These are phyloP conservation scores for Coranthus polyacanthus DNA, from an alignment of 2,797 vertebrate genomes.

Conservation along the genomic window DNA sequence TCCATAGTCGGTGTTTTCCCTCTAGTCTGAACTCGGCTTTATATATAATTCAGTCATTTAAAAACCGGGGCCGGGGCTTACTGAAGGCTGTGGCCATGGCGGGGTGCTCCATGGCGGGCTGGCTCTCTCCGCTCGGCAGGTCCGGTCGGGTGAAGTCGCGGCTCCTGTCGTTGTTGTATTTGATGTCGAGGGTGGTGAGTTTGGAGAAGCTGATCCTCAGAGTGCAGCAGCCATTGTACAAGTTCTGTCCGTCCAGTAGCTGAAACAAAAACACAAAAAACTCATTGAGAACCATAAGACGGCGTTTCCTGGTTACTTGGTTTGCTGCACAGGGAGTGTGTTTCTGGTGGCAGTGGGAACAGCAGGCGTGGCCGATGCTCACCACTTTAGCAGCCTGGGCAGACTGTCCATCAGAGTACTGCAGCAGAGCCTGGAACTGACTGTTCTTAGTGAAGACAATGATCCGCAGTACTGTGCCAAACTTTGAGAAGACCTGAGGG, in stretches of 20 bases:
- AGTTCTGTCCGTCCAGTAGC: conserved; percentile 96
- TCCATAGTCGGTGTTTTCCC: neutral
- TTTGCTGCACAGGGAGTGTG: too few relatives aligned
- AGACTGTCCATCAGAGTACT: conserved; percentile 91
- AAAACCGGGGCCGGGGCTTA: too few relatives aligned
- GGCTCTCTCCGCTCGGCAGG: conserved; percentile 92
- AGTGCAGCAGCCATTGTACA: conserved; percentile 97
- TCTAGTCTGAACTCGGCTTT: neutral
- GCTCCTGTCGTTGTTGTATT: conserved; percentile 98
- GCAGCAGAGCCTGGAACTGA: conserved; percentile 95
- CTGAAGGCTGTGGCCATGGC: conserved; percentile 92
- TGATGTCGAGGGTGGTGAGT: conserved; percentile 95
- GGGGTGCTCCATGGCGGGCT: conserved; percentile 90
- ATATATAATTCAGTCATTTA: too few relatives aligned
- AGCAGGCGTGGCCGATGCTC: conserved; percentile 67
- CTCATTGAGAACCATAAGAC: neutral
- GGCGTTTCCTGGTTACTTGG: too few relatives aligned
- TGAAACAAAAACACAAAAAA: conserved; percentile 63
- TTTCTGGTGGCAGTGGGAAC: neutral
- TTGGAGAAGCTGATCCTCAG: conserved; percentile 97
- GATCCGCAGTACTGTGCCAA: conserved; percentile 94
- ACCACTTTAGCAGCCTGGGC: conserved; percentile 96
- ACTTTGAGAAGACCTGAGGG: conserved; percentile 95
- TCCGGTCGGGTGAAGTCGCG: conserved; percentile 96
- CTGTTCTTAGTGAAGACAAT: conserved; percentile 98